Conservation (phyloP, 2,113 vertebrate genomes). For the Malaclemys terrapin region DNA sequence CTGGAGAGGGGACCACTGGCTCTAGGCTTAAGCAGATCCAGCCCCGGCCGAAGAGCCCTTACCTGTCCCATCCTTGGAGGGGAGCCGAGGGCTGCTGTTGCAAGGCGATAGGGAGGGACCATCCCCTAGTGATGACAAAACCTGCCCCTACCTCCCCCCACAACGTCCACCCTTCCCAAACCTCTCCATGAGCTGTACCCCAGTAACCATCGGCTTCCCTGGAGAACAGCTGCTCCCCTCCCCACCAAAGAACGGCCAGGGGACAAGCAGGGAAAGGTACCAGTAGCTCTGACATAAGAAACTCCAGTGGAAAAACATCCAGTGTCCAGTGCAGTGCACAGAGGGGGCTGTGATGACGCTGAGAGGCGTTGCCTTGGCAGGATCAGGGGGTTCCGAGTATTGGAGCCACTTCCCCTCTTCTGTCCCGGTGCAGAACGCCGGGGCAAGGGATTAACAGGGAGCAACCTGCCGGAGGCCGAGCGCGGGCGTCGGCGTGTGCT, state of each 20-base stretch:
- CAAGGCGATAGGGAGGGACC: not conserved
- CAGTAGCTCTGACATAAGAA: not conserved
- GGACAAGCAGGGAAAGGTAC: not conserved
- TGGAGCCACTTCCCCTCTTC: not conserved
- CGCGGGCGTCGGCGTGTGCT: accelerated
- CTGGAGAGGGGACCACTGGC: not conserved
- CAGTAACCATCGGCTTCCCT: not conserved
- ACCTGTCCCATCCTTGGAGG: too few species aligned
- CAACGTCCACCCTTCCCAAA: not conserved
- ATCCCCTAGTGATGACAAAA: too few species aligned
- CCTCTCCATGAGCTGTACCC: not conserved
- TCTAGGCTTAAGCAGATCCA: not conserved
- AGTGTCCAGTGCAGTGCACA: not conserved
- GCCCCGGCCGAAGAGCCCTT: not conserved
- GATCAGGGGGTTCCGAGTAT: not conserved
- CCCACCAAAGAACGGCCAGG: not conserved
- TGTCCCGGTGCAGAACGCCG: not conserved
- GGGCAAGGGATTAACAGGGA: not conserved
- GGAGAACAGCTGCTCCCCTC: not conserved
- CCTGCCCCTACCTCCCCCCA: not conserved
- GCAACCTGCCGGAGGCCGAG: not conserved
- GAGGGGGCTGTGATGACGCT: too few species aligned
- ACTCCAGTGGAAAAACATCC: not conserved
- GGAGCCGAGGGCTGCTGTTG: not conserved
- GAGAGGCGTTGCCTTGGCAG: too few species aligned